A percentile compares a stretch with the other conserved stretches of the same genome.
Conservation (phyloP, 2,113 vertebrate genomes). For the Oryzias curvinotus region DNA sequence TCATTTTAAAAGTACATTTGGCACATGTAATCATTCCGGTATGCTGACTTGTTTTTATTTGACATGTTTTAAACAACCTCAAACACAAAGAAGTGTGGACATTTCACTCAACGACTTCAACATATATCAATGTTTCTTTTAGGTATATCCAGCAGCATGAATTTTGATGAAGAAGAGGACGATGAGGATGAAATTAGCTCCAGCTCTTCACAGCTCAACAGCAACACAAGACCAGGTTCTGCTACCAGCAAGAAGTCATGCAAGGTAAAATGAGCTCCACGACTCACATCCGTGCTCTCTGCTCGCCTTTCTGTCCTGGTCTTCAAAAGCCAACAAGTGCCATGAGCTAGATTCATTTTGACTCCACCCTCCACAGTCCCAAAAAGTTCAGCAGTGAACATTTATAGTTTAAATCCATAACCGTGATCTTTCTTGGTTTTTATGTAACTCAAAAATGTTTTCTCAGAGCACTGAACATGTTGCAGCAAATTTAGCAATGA, state of each 20-base stretch:
- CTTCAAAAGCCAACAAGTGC: neutral
- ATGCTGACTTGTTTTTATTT: too few relatives aligned
- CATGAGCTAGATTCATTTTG: neutral
- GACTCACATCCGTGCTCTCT: neutral
- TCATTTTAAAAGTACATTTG: too few relatives aligned
- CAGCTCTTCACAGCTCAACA: slow-evolving; percentile 95
- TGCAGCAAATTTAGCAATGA: neutral
- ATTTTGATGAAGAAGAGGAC: slow-evolving; percentile 96
- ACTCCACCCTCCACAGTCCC: neutral
- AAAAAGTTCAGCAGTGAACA: slow-evolving; percentile 8
- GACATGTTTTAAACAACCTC: too few relatives aligned
- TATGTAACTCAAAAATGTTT: neutral
- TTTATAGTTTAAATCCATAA: neutral
- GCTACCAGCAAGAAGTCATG: slow-evolving; percentile 93
- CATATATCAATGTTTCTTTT: slow-evolving; percentile 6
- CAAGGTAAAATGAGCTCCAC: slow-evolving; percentile 77
- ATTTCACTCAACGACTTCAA: too few relatives aligned
- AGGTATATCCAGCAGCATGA: slow-evolving; percentile 99
- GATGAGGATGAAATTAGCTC: slow-evolving; percentile 97
- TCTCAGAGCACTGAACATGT: slow-evolving; percentile 1
- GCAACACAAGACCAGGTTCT: slow-evolving; percentile 92
- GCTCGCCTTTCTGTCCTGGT: neutral
- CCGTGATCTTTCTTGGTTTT: slow-evolving; percentile 11
- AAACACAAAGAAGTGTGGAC: too few relatives aligned
- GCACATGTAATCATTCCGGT: too few relatives aligned